Evolutionary conservation across 2,113 vertebrate genomes (phyloP).

Genomic region (Litocranius walleri): DNA sequence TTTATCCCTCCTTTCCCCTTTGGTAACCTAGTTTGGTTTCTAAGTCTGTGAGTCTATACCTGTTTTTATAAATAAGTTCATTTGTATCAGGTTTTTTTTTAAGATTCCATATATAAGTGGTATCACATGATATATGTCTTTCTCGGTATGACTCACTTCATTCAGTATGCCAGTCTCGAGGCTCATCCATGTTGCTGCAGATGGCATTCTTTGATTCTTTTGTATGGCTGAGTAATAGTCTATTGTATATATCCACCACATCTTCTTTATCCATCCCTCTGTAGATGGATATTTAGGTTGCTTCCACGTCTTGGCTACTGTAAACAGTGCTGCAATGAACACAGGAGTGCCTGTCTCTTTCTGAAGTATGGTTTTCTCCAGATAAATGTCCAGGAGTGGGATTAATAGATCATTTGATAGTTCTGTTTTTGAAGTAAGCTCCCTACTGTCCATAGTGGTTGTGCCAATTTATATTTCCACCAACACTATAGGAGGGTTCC

Average conservation of each 20-base stretch:
- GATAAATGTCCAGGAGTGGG: not conserved
- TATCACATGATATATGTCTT: not conserved
- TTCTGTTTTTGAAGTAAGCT: not conserved
- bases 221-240: not conserved
- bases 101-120: not conserved
- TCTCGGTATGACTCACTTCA: not conserved
- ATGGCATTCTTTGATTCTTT: not conserved
- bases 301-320: not conserved
- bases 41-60: not conserved
- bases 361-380: not conserved
- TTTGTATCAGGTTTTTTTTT: not conserved
- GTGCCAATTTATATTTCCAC: not conserved
- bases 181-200: not conserved
- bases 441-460: not conserved
- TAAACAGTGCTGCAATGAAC: not conserved
- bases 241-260: not conserved
- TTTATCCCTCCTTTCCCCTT: not conserved
- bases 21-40: not conserved
- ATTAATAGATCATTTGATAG: not conserved
- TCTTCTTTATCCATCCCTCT: not conserved
- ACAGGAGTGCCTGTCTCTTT: not conserved
- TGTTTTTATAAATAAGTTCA: not conserved
- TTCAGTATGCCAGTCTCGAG: not conserved
- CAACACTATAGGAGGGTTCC: not conserved
- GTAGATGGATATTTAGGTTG: not conserved